Evolutionary conservation across 2,113 vertebrate species (phyloP).

Genomic region (Lepisosteus osseus): DNA sequence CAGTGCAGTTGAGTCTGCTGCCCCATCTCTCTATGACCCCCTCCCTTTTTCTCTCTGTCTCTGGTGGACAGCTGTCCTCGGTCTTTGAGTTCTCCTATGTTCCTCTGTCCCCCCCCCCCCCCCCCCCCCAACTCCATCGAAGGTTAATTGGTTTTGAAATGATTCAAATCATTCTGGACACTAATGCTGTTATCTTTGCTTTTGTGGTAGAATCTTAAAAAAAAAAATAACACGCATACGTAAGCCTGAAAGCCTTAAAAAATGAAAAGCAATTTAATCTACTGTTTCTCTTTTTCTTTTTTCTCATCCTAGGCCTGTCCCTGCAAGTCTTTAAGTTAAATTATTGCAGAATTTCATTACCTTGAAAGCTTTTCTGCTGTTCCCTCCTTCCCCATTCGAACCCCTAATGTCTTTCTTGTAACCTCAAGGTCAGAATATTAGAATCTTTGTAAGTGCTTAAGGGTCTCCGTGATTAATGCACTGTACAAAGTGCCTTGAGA

Average conservation of each 20-base stretch:
- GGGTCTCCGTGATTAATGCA: slow-evolving; percentile 74
- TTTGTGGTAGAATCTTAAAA: slow-evolving; percentile 49
- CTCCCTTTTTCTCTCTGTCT: slow-evolving; percentile 21
- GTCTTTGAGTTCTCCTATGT: neutral
- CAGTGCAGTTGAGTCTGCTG: neutral
- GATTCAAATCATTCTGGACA: slow-evolving; percentile 74
- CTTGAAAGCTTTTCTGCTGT: slow-evolving; percentile 71
- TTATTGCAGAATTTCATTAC: slow-evolving; percentile 80
- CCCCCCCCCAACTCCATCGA: slow-evolving; percentile 57
- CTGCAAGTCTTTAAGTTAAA: slow-evolving; percentile 73
- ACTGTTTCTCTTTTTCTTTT: slow-evolving; percentile 26
- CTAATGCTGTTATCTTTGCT: slow-evolving; percentile 79
- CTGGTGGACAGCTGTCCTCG: neutral
- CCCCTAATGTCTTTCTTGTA: slow-evolving; percentile 76
- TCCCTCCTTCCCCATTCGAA: slow-evolving; percentile 47
- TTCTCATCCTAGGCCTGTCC: slow-evolving; percentile 57
- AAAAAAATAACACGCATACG: slow-evolving; percentile 60
- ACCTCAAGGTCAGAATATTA: slow-evolving; percentile 76
- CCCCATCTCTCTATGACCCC: slow-evolving; percentile 24
- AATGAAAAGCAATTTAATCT: slow-evolving; percentile 75
- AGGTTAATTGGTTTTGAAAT: slow-evolving; percentile 85
- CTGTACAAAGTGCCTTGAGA: slow-evolving; percentile 68
- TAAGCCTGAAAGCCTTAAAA: slow-evolving; percentile 52
- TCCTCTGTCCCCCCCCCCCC: slow-evolving; percentile 24
- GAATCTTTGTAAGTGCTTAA: slow-evolving; percentile 64